These are phyloP conservation scores for Oxystoma pomonae DNA, from an alignment of 2,888 invertebrate genomes.

Conservation along the genomic window DNA sequence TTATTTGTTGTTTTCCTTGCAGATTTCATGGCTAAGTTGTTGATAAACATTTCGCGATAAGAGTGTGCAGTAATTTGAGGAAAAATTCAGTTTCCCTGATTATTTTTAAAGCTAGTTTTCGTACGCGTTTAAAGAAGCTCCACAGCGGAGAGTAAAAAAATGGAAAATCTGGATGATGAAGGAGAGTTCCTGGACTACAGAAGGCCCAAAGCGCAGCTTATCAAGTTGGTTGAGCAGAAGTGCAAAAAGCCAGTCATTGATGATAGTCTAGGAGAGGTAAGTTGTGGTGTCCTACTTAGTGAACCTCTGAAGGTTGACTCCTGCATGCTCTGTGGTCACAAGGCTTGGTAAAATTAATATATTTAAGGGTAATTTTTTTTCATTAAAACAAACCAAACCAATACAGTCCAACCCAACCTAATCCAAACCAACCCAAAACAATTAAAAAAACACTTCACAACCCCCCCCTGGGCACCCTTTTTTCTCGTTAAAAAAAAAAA, in stretches of 20 bases:
- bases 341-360: too few relatives aligned
- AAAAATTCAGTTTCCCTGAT: background rate
- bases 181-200: slow-evolving; percentile 25
- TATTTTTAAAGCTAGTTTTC: background rate
- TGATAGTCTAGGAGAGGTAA: slow-evolving; percentile 36
- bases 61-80: background rate
- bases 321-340: too few relatives aligned
- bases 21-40: background rate
- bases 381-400: too few relatives aligned
- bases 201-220: slow-evolving; percentile 32
- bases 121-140: background rate
- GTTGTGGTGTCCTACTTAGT: background rate
- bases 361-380: too few relatives aligned
- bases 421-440: too few relatives aligned
- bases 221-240: slow-evolving; percentile 34
- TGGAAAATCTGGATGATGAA: slow-evolving; percentile 21
- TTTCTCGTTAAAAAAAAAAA: too few relatives aligned
- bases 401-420: too few relatives aligned
- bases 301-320: too few relatives aligned
- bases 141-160: background rate
- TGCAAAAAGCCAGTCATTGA: slow-evolving; percentile 41
- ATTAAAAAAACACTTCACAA: too few relatives aligned
- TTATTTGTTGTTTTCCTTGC: background rate
- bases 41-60: background rate
- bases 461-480: too few relatives aligned